A percentile compares a stretch with the other conserved stretches of the same genome.
These are phyloP conservation scores for Drosophila persimilis DNA, from an alignment of 1,140 invertebrate species.

Conservation along the genomic window DNA sequence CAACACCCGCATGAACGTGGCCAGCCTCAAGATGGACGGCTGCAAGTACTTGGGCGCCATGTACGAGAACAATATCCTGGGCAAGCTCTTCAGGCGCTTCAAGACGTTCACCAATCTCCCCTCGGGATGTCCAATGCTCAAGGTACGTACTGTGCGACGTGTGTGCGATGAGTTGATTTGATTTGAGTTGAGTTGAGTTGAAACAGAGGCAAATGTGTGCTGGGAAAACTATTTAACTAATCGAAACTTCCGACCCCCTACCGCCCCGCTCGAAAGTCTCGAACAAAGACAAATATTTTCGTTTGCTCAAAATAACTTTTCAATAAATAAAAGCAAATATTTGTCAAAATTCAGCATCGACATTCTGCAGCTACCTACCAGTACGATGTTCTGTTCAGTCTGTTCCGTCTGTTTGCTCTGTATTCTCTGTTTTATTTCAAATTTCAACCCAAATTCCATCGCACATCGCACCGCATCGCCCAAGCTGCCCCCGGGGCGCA, in stretches of 20 bases:
- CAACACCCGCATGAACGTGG: constrained; percentile 34
- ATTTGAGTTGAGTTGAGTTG: background rate
- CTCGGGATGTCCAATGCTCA: constrained; percentile 15
- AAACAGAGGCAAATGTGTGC: background rate
- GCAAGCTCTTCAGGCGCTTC: constrained; percentile 27
- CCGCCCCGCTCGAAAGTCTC: background rate
- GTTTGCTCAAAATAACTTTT: constrained; percentile 30
- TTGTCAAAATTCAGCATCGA: constrained; percentile 31
- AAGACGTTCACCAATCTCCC: constrained; percentile 38
- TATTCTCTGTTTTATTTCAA: background rate
- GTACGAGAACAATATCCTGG: constrained; percentile 24
- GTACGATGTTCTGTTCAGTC: too few relatives aligned
- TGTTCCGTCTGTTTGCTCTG: too few relatives aligned
- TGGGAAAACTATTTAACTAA: constrained; percentile 25
- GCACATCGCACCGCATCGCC: constrained; percentile 1
- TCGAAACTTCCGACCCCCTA: constrained; percentile 23
- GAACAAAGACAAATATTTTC: constrained; percentile 29
- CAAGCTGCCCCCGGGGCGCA: background rate
- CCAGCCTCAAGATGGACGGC: constrained; percentile 36
- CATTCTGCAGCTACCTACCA: too few relatives aligned
- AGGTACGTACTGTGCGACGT: constrained; percentile 25
- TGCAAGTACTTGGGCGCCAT: constrained; percentile 45
- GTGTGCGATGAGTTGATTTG: background rate
- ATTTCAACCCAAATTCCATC: constrained; percentile 12
- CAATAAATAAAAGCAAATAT: constrained; percentile 52